A percentile compares a stretch with the other conserved stretches of the same genome.
Conservation (phyloP, 2,113 vertebrate genomes). For the Edolisoma coerulescens region DNA sequence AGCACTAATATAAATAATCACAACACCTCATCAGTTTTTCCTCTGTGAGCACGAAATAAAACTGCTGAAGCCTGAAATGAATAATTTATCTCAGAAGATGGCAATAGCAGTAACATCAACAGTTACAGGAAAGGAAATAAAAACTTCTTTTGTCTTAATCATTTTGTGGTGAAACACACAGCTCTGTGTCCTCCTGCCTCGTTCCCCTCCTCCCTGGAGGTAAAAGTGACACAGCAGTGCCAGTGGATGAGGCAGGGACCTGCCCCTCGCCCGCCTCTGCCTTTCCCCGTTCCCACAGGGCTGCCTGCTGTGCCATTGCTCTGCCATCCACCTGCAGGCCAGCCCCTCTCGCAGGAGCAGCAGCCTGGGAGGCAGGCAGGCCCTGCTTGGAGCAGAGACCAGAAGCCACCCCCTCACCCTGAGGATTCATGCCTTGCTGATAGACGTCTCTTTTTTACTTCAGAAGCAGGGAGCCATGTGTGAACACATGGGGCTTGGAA, state of each 20-base stretch:
- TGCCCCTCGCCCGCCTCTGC: fast-evolving
- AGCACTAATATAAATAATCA: neutral
- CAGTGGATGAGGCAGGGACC: neutral
- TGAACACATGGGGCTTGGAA: neutral
- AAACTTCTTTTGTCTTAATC: neutral
- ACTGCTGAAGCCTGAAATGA: neutral
- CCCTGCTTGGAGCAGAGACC: neutral
- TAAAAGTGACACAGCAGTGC: neutral
- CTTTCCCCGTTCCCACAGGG: fast-evolving
- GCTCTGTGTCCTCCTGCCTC: neutral
- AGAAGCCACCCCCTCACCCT: neutral
- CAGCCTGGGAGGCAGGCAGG: neutral
- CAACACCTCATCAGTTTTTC: neutral
- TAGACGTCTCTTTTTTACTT: neutral
- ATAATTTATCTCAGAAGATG: neutral
- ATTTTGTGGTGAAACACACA: neutral
- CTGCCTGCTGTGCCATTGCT: neutral
- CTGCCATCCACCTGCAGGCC: neutral
- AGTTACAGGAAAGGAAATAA: neutral
- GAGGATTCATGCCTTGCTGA: neutral
- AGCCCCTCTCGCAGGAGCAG: neutral
- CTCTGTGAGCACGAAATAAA: neutral
- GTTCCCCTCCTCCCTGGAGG: neutral
- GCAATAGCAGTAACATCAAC: neutral
- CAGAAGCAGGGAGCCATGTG: neutral